Evolutionary conservation across 2,797 vertebrate genomes (phyloP).

Genomic region (Apogon talboti): DNA sequence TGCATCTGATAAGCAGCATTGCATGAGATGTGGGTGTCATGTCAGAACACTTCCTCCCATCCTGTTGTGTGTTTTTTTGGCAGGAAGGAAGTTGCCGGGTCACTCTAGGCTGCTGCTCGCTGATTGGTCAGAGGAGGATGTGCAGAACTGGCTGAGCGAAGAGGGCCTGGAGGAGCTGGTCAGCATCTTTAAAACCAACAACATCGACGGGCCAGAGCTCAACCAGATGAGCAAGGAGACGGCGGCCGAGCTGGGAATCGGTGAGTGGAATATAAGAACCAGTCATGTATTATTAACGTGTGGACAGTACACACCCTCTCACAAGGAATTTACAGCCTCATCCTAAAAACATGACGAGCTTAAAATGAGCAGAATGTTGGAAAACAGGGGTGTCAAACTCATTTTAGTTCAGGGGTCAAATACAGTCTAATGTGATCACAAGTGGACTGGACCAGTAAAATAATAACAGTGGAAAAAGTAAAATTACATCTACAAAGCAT

Average conservation of each 20-base stretch:
- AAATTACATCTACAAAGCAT: too few relatives aligned
- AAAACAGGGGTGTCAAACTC: too few relatives aligned
- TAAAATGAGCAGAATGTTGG: neutral
- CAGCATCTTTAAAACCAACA: slow-evolving; percentile 85
- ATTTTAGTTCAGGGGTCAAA: too few relatives aligned
- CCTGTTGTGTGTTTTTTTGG: slow-evolving; percentile 65
- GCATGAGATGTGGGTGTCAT: slow-evolving; percentile 33
- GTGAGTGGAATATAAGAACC: slow-evolving; percentile 78
- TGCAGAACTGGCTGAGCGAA: slow-evolving; percentile 84
- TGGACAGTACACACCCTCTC: slow-evolving; percentile 13
- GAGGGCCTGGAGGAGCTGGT: slow-evolving; percentile 85
- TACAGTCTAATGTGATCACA: too few relatives aligned
- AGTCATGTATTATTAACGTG: slow-evolving; percentile 15
- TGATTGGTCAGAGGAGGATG: slow-evolving; percentile 90
- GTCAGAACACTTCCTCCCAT: slow-evolving; percentile 54
- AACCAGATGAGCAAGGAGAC: slow-evolving; percentile 86
- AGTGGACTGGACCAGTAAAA: too few relatives aligned
- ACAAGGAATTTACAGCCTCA: slow-evolving; percentile 49
- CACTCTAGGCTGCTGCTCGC: slow-evolving; percentile 72
- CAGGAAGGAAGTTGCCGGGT: slow-evolving; percentile 72
- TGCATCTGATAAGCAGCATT: slow-evolving; percentile 42
- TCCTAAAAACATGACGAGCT: slow-evolving; percentile 46
- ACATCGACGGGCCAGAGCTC: slow-evolving; percentile 89
- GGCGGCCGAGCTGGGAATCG: slow-evolving; percentile 88
- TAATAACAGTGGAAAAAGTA: too few relatives aligned